A percentile compares a stretch with the other conserved stretches of the same genome.
Conservation (phyloP, 2,113 vertebrate species). For the Gallinago media region DNA sequence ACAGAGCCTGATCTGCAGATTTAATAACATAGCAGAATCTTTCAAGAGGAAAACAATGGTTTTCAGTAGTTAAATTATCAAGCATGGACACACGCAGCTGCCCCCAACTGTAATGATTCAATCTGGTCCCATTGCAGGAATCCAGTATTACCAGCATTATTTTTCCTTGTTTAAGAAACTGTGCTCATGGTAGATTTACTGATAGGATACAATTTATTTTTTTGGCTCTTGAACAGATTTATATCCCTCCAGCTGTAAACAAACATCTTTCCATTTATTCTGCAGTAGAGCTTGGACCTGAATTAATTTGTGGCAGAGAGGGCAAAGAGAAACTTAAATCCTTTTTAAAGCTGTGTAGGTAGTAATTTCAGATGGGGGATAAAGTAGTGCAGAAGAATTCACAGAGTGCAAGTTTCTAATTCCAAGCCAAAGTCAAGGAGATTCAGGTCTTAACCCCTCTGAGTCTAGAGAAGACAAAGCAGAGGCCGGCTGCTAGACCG, state of each 20-base stretch:
- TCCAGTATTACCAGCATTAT: neutral
- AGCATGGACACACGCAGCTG: neutral
- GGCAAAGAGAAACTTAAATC: constrained; percentile 49
- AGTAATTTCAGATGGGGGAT: constrained; percentile 55
- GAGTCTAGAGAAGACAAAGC: neutral
- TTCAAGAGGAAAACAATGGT: neutral
- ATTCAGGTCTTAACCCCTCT: constrained; percentile 38
- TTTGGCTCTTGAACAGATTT: neutral
- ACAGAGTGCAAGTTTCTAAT: neutral
- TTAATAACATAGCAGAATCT: neutral
- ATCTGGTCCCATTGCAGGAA: neutral
- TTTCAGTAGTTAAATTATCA: constrained; percentile 10
- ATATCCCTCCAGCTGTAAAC: constrained; percentile 33
- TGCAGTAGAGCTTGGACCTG: constrained; percentile 13
- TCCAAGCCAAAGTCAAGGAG: constrained; percentile 44
- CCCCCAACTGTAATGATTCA: neutral
- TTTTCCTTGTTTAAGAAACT: neutral
- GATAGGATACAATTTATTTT: neutral
- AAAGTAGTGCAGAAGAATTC: constrained; percentile 54
- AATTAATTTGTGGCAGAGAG: constrained; percentile 35
- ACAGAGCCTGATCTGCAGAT: neutral
- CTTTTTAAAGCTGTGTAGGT: constrained; percentile 32
- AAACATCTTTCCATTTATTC: constrained; percentile 40
- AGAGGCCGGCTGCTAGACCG: neutral
- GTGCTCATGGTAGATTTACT: neutral